Evolutionary conservation across 2,113 vertebrate genomes (phyloP).

Genomic region (Mellivora capensis): DNA sequence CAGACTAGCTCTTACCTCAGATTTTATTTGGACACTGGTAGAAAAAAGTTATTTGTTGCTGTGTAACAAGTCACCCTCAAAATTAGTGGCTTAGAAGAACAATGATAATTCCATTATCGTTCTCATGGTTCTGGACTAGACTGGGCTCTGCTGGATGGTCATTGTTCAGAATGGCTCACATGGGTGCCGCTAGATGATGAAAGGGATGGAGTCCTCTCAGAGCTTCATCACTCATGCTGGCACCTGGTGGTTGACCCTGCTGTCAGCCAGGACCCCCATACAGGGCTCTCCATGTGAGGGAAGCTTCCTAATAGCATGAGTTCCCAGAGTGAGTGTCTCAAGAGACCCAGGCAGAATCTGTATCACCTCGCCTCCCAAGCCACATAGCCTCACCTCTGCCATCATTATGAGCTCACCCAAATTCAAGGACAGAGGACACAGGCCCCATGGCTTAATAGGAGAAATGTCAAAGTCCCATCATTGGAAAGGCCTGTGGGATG

Average conservation of each 20-base stretch:
- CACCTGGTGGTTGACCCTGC: not conserved
- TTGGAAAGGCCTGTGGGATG: not conserved
- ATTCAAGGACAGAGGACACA: not conserved
- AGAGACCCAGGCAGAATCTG: not conserved
- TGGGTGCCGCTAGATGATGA: not conserved
- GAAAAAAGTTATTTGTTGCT: not conserved
- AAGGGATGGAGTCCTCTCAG: not conserved
- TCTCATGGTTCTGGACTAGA: not conserved
- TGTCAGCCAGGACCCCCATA: not conserved
- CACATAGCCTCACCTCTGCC: not conserved
- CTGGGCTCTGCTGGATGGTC: not conserved
- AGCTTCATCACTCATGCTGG: not conserved
- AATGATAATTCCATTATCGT: not conserved
- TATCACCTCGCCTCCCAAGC: not conserved
- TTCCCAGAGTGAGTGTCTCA: not conserved
- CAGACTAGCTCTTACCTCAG: not conserved
- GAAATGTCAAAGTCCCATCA: not conserved
- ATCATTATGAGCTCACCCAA: not conserved
- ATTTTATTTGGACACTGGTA: not conserved
- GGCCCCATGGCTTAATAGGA: not conserved
- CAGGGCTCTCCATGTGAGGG: not conserved
- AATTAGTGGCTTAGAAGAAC: not conserved
- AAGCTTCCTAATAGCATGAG: not conserved
- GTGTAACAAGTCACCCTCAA: not conserved
- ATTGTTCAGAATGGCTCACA: not conserved